These are phyloP conservation scores for Caranx melampygus DNA, from an alignment of 2,113 vertebrate species.

Conservation along the genomic window DNA sequence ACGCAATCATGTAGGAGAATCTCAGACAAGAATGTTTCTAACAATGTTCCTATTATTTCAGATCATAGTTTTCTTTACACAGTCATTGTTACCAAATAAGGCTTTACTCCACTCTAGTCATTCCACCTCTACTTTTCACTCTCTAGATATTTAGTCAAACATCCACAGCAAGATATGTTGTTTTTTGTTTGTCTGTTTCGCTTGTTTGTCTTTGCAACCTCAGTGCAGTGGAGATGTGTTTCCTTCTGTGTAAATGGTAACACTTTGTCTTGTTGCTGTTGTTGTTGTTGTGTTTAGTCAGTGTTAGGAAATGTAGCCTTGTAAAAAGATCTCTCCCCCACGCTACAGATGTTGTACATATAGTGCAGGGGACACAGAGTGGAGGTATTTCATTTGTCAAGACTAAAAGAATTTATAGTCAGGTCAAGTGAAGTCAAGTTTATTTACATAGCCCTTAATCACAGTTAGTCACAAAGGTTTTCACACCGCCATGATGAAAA, in stretches of 20 bases:
- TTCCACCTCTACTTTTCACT: neutral
- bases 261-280: neutral
- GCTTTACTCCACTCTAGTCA: neutral
- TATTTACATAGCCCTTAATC: constrained; percentile 29
- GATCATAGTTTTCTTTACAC: neutral
- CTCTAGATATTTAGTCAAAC: neutral
- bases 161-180: neutral
- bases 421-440: constrained; percentile 26
- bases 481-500: constrained; percentile 36
- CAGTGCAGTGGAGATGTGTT: no score
- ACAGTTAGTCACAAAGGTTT: constrained; percentile 23
- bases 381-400: constrained; percentile 20
- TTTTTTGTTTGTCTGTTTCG: neutral
- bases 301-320: neutral
- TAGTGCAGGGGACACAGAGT: neutral
- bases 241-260: neutral
- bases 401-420: constrained; percentile 14
- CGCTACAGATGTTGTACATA: constrained; percentile 6
- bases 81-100: neutral
- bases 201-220: neutral
- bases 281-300: neutral
- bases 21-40: neutral
- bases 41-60: neutral
- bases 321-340: neutral
- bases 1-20: neutral